A percentile compares a stretch with the other conserved stretches of the same genome.
phyloP scores from a whole-genome alignment of 92 coral and sea anemone genomes.

The Paragorgia papillata region DNA sequence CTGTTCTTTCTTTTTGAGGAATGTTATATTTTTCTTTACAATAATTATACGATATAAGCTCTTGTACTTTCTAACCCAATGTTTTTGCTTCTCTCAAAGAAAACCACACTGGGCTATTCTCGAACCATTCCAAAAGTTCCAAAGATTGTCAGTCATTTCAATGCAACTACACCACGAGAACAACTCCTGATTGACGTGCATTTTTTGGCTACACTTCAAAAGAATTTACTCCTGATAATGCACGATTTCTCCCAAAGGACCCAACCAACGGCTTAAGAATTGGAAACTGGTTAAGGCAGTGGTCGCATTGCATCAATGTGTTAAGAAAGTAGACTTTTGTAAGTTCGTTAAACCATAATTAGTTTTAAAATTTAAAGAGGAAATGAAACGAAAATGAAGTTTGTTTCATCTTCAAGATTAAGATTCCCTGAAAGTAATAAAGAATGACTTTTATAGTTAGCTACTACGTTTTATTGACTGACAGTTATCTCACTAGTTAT shows the following conservation, averaged over 20 bases:
- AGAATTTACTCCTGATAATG: conserved; percentile 5
- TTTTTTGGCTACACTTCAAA: background rate
- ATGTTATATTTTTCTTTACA: too few relatives aligned
- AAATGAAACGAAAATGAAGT: too few relatives aligned
- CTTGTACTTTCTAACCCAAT: too few relatives aligned
- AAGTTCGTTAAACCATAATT: background rate
- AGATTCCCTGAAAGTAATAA: too few relatives aligned
- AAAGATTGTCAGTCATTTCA: background rate
- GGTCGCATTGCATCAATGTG: conserved; percentile 36
- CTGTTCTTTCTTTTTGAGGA: too few relatives aligned
- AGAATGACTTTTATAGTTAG: too few relatives aligned
- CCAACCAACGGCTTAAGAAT: background rate
- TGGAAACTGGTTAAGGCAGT: background rate
- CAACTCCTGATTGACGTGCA: background rate
- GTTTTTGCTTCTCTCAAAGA: background rate
- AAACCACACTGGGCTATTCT: background rate
- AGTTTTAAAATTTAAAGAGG: too few relatives aligned
- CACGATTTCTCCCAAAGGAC: conserved; percentile 5
- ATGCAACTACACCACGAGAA: background rate
- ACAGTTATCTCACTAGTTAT: too few relatives aligned
- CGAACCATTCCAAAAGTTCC: background rate
- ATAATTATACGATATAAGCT: too few relatives aligned
- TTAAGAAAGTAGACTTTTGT: conserved; percentile 11
- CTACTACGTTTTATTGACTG: too few relatives aligned
- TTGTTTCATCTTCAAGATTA: too few relatives aligned